Evolutionary conservation across 2,797 vertebrate genomes (phyloP).

Genomic region (Nasua narica): DNA sequence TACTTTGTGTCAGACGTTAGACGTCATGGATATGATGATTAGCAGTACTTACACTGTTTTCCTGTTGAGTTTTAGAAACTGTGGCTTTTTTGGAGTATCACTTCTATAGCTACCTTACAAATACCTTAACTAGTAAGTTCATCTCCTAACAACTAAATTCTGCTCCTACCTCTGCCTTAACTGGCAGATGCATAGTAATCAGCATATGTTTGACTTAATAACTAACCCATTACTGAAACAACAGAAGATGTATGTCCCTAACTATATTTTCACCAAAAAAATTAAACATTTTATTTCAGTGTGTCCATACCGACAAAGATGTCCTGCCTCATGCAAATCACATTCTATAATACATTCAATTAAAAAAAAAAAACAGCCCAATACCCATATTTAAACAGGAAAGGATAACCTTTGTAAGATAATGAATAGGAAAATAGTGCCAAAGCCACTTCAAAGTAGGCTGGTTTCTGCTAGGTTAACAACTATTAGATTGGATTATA

Average conservation of each 20-base stretch:
- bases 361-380: background rate
- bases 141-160: background rate
- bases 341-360: background rate
- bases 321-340: background rate
- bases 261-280: background rate
- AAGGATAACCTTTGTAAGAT: background rate
- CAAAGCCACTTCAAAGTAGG: background rate
- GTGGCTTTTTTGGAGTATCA: background rate
- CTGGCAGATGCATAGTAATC: background rate
- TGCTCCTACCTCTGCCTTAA: background rate
- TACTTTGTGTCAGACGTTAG: background rate
- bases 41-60: background rate
- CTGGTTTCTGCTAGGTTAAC: background rate
- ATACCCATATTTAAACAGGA: background rate
- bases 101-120: background rate
- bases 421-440: background rate
- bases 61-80: background rate
- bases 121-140: background rate
- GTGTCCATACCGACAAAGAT: background rate
- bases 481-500: background rate
- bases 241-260: background rate
- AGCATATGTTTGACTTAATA: background rate
- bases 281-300: background rate
- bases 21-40: background rate
- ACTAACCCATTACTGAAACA: background rate